phyloP scores from a whole-genome alignment of 2,113 vertebrate species.

The Cygnus atratus region DNA sequence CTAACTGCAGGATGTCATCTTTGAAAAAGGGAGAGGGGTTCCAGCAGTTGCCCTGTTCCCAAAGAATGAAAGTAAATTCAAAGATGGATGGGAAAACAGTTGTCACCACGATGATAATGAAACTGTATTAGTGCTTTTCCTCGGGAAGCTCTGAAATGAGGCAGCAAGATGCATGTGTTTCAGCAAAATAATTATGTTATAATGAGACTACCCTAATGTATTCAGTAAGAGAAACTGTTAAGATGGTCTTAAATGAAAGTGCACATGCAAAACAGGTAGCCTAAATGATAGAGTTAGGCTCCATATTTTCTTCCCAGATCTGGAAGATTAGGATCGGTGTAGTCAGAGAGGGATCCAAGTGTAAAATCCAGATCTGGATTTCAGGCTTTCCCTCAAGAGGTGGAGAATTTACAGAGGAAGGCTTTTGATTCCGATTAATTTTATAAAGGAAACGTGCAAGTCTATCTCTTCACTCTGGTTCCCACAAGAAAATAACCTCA shows the following conservation, averaged over 20 bases:
- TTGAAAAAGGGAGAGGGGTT: neutral
- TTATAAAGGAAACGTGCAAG: conserved; percentile 4
- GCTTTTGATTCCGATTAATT: neutral
- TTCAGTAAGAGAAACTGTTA: neutral
- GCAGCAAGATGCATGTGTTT: neutral
- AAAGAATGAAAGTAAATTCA: conserved; percentile 4
- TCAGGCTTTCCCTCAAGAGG: neutral
- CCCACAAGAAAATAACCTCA: conserved; percentile 33
- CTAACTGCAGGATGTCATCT: neutral
- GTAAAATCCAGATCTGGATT: neutral
- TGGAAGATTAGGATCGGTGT: neutral
- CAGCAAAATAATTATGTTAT: neutral
- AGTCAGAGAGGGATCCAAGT: neutral
- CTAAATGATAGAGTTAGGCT: neutral
- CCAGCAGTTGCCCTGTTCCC: neutral
- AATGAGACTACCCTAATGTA: neutral
- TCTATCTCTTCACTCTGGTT: neutral
- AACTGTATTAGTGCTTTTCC: neutral
- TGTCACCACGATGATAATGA: neutral
- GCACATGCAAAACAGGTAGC: neutral
- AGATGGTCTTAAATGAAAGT: neutral
- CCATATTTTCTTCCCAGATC: neutral
- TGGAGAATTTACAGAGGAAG: neutral
- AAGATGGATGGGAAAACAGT: neutral
- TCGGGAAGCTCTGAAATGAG: neutral